Conservation (phyloP, 2,113 vertebrate genomes). For the Athene cunicularia region DNA sequence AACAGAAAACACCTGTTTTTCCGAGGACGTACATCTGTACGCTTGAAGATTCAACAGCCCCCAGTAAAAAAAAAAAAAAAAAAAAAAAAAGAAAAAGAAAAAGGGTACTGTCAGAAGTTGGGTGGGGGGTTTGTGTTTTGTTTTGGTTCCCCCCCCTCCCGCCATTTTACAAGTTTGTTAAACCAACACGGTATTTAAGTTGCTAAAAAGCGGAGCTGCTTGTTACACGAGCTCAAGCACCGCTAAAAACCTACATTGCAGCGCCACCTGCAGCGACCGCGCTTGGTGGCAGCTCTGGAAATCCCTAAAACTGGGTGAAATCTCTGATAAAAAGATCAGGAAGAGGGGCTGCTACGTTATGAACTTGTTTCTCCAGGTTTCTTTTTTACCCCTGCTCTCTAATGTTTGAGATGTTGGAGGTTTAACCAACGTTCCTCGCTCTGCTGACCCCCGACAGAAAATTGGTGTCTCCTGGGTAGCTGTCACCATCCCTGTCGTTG, state of each 20-base stretch:
- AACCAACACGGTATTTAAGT: conserved; percentile 52
- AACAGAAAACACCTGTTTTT: conserved; percentile 13
- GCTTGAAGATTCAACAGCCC: not conserved
- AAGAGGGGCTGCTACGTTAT: not conserved
- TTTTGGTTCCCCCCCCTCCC: not conserved
- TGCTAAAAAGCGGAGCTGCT: conserved; percentile 54
- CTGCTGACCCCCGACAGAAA: not conserved
- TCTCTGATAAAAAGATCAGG: not conserved
- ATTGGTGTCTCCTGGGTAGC: not conserved
- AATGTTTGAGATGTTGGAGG: not conserved
- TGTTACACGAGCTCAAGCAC: not conserved
- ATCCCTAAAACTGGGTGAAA: not conserved
- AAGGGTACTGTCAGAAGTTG: not conserved
- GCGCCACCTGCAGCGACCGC: conserved; percentile 79
- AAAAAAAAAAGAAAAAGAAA: accelerated
- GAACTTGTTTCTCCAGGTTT: not conserved
- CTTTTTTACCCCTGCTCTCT: not conserved
- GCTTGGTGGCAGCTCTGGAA: conserved; percentile 47
- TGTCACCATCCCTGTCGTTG: not conserved
- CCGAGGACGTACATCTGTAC: not conserved
- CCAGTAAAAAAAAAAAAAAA: not conserved
- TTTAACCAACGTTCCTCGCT: not conserved
- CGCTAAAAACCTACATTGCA: conserved; percentile 78
- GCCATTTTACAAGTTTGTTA: conserved; percentile 65
- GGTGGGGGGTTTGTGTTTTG: not conserved